Evolutionary conservation across 2,888 invertebrate species (phyloP), one percentile per base, ranked within the genome.

Genomic region (Nemotelus pantherinus): DNA sequence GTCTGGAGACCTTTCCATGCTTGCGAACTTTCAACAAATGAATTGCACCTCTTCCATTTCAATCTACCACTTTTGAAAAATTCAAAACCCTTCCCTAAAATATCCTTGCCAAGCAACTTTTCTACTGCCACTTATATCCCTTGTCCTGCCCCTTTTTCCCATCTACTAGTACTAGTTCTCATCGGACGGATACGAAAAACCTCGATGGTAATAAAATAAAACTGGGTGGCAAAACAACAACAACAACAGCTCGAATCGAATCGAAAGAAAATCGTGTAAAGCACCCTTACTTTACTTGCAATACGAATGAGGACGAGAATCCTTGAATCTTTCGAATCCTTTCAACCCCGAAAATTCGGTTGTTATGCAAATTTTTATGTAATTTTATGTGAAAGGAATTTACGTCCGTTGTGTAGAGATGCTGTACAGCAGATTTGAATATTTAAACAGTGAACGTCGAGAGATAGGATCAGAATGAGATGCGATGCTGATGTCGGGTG

Each of bases 321-420:
- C 53, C 67, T 64, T 55, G 76, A 76, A 76, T 76, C 67, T 67
- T 70, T 64, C 44, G 76, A 76, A 76, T 76, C 67, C 76, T 70
- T 79, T 79, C 70, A 67, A 53, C 77, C 77, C 79, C 60, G 58
- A 67, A 79, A 79, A 76, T 79, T 79, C 76, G 77, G 79, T 77
- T 79, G 79, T 79, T 79, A 79, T 79, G 79, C 77, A 79, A 79
- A 79, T 79, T 79, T 79, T 79, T 79, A 79, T 77, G 79, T 79
- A 77, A 79, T 79, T 79, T 79, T 77, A 79, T 79, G 75, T 79
- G 77, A 79, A 79, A 77, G 79, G 79, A 79, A 79, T 79, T 75
- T 79, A 75, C 63, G 76, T 74, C 63, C 72, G 78, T 71, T 77
- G 74, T 68, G 68, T 77, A 68, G 79, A 58, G 75, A 77, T 68